phyloP scores from a whole-genome alignment of 2,113 vertebrate genomes.

The Cettia cetti region DNA sequence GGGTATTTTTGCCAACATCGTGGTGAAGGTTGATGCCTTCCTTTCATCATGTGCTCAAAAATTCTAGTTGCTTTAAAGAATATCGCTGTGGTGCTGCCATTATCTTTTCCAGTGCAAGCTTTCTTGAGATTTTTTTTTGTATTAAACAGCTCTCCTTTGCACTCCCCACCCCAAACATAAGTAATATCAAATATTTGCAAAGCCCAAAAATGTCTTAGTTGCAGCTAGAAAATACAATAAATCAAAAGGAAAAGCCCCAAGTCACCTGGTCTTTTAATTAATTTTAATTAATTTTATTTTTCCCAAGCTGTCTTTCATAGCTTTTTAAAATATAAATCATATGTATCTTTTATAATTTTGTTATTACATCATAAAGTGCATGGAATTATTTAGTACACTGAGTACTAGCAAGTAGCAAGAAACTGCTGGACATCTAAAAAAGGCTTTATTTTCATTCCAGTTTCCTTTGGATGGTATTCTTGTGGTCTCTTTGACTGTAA shows the following conservation, averaged over 20 bases:
- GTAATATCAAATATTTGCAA: not conserved
- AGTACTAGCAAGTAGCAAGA: not conserved
- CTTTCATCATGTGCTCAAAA: not conserved
- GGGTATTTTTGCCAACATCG: not conserved
- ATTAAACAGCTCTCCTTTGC: not conserved
- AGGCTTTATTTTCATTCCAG: not conserved
- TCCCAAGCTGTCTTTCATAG: not conserved
- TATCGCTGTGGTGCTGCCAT: not conserved
- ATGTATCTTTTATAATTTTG: not conserved
- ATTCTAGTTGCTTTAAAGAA: not conserved
- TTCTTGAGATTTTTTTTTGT: not conserved
- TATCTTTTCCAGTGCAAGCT: not conserved
- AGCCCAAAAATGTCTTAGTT: not conserved
- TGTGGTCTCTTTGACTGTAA: not conserved
- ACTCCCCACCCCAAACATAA: not conserved
- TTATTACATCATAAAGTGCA: conserved; percentile 12
- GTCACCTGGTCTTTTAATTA: not conserved
- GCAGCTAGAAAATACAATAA: not conserved
- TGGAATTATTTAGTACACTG: not conserved
- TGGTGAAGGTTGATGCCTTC: not conserved
- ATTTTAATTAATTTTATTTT: conserved; percentile 35
- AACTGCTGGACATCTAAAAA: not conserved
- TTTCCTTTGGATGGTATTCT: not conserved
- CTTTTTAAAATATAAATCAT: conserved; percentile 14
- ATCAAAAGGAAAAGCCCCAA: conserved; percentile 22